Base-by-base conservation (phyloP, 2,113 vertebrate species). In the Brachypteracias leptosomus region DNA sequence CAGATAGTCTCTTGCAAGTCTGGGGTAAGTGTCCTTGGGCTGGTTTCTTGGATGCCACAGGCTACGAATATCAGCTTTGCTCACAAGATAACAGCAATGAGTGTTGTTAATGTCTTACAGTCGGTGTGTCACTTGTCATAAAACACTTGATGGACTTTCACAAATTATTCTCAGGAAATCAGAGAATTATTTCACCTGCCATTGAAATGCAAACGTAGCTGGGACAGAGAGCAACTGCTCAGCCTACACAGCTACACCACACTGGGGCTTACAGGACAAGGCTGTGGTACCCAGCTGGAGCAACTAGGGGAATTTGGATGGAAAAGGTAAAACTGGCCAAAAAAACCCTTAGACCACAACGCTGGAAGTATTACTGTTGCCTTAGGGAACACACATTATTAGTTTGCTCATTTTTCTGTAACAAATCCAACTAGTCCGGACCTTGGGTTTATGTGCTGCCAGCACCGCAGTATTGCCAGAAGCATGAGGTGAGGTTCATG, bases 171-270 rank as follows among this genome's bases (percentile, higher is more conserved):
- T 73, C 44, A 85, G 61, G 47, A 92, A 80, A 20, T 42, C 54
- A 66, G 13, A 73, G 3, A 63, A 38, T 80, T 72, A 57, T 9
- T 95, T 89, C 65, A 72, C 26, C 58, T 88, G 62, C 35, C n/a
- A 8, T 13, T 42, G 65, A 21, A 85, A 51, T 40, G 57, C 68
- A 77, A 3, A 33, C 38, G 35, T 35, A 71, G 28, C 57, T 78
- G 58, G 22, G 31, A 28, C 2, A 6, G 47, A 72, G 22, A 55
- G 51, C n/a, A 52, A 5, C 65, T 74, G 46, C 68, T 58, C 1
- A 2, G 0, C 11, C 8, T 3, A 17, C 0, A 2, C 36, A 80
- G n/a, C 66, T 40, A 17, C 26, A 58, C 13, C 42, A 24, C 22
- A 7, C 10, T 3, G 2, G 33, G 36, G 35, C 35, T 89, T 51